Percentiles rank a stretch among this genome's conserved stretches.
phyloP scores from a whole-genome alignment of 1,140 invertebrate species.

The Trichonephila inaurata region DNA sequence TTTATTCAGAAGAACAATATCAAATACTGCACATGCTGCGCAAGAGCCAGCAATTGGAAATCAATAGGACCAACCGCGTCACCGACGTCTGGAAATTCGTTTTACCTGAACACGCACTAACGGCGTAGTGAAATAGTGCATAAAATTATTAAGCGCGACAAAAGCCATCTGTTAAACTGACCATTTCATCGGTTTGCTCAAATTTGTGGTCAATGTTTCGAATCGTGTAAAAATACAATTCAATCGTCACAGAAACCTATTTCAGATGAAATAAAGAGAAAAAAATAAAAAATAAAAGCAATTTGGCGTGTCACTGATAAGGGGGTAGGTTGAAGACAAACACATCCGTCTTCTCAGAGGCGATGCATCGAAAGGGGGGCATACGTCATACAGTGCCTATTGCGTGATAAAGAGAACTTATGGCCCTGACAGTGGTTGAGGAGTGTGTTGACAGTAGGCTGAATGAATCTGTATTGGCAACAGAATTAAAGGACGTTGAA shows the following conservation, averaged over 20 bases:
- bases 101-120: conserved; percentile 43
- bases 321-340: conserved; percentile 10
- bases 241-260: conserved; percentile 60
- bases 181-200: conserved; percentile 60
- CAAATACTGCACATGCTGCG: conserved; percentile 16
- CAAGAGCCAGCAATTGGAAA: conserved; percentile 41
- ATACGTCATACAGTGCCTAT: conserved; percentile 18
- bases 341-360: conserved; percentile 60
- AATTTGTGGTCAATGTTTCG: conserved; percentile 64
- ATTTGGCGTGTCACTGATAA: conserved; percentile 36
- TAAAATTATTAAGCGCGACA: conserved; percentile 59
- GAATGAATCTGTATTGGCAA: conserved; percentile 40
- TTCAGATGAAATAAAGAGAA: conserved; percentile 45
- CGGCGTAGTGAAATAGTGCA: conserved; percentile 55
- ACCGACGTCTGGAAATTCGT: conserved; percentile 36
- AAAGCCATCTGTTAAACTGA: conserved; percentile 65
- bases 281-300: conserved; percentile 46
- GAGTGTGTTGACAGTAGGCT: conserved; percentile 64
- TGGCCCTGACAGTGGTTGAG: conserved; percentile 22
- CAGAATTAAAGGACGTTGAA: conserved; percentile 53
- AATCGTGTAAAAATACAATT: conserved; percentile 72
- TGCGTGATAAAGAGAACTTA: conserved; percentile 70
- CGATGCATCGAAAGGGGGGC: neutral
- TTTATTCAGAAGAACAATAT: conserved; percentile 38
- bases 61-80: conserved; percentile 49